Base-by-base conservation (phyloP, 2,888 invertebrate genomes). In the Urechis unicinctus region DNA sequence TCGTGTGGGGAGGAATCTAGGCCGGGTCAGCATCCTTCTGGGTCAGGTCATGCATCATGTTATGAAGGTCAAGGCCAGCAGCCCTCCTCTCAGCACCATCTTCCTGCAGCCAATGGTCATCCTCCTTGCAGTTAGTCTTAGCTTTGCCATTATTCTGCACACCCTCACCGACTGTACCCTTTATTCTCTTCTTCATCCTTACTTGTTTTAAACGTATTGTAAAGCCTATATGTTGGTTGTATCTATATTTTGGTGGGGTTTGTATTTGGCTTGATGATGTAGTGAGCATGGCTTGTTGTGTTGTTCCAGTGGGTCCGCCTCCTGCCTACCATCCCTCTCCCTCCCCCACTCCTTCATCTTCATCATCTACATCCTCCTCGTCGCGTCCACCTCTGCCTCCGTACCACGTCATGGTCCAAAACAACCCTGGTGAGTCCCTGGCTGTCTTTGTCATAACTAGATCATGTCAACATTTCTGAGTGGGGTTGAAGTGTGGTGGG, bases 361-460 rank as follows among this genome's bases (percentile, higher is more conserved):
- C 52, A 21, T 50, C 57, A 21, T 42, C 26, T 42, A 41, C 49
- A 9, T 13, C 29, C 31, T 28, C 22, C 1, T 21, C 17, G 21
- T 25, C 30, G 3, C 50, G 74, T 25, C 74, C 73, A 28, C 72
- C 73, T 28, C 67, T 74, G 55, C 74, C 74, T 55, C 68, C 74
- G 21, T 74, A 74, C 64, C 70, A 70, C 59, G 70, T 71, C 49
- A 70, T 72, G 56, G 69, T 71, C 62, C 71, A 71, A 64, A 73
- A 70, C 61, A 61, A 69, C 44, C 63, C 69, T 68, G 70, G 68
- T 69, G 28, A 13, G 46, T 48, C 24, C 17, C 36, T 36, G 47
- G 4, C 47, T 36, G 9, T 44, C n/a, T 25, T 29, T 49, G 13
- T 44, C 1, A 13, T 25, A 21, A n/a, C n/a, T n/a, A n/a, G n/a